Conservation (phyloP, 2,797 vertebrate species). For the Pangasius krempfi region DNA sequence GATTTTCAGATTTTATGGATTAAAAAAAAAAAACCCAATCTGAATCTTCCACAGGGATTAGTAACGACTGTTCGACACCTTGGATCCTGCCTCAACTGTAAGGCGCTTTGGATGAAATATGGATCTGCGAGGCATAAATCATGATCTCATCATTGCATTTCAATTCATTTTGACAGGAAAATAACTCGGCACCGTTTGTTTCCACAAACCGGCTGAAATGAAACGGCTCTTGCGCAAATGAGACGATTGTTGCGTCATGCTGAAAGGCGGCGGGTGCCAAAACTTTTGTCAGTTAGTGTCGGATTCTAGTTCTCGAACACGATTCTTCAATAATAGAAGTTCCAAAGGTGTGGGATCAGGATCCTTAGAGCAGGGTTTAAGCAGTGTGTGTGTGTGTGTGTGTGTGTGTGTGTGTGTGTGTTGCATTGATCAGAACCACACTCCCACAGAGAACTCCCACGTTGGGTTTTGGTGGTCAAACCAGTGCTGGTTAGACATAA, state of each 20-base stretch:
- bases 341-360: background rate
- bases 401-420: background rate
- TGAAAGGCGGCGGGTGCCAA: background rate
- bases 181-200: background rate
- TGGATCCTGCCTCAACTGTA: background rate
- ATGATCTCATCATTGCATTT: background rate
- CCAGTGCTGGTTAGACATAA: background rate
- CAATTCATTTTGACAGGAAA: background rate
- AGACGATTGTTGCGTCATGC: too few relatives aligned
- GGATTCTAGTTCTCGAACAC: background rate
- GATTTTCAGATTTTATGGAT: background rate
- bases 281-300: background rate
- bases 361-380: background rate
- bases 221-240: background rate
- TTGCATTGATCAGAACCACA: conserved; percentile 5
- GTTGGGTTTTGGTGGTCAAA: conserved; percentile 11
- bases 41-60: background rate
- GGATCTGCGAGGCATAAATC: background rate
- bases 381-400: background rate
- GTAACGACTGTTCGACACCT: background rate
- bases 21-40: background rate
- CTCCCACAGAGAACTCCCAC: conserved; percentile 4
- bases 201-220: too few relatives aligned
- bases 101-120: background rate
- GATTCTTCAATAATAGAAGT: background rate